A percentile compares a stretch with the other conserved stretches of the same genome.
phyloP scores from a whole-genome alignment of 2,888 invertebrate genomes.

The Xestobium rufovillosum region DNA sequence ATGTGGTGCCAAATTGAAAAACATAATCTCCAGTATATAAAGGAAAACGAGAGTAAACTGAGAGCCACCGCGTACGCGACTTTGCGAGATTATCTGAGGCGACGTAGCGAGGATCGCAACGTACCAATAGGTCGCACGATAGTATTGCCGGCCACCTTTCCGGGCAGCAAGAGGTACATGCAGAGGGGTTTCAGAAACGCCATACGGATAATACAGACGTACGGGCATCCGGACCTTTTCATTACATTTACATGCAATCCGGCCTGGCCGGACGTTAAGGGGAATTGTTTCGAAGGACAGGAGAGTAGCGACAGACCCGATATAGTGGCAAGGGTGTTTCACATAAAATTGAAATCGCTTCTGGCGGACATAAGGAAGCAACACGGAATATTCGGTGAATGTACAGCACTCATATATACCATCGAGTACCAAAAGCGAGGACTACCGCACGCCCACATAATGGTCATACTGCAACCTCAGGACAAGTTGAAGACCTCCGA shows the following conservation, averaged over 20 bases:
- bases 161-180: neutral
- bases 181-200: neutral
- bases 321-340: neutral
- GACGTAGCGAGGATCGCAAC: neutral
- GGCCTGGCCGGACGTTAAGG: neutral
- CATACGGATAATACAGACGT: neutral
- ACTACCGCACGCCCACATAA: constrained; percentile 5
- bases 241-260: neutral
- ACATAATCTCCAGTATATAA: neutral
- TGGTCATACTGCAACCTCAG: neutral
- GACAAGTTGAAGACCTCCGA: neutral
- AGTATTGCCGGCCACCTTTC: neutral
- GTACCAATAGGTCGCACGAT: neutral
- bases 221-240: neutral
- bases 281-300: neutral
- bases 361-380: neutral
- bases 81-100: neutral
- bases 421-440: constrained; percentile 6
- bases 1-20: constrained; percentile 1
- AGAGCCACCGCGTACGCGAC: neutral
- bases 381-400: neutral
- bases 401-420: neutral
- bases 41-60: neutral
- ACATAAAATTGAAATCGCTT: neutral
- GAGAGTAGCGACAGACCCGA: neutral